Percentiles rank a stretch among this genome's conserved stretches.
Evolutionary conservation across 2,113 vertebrate species (phyloP).

Genomic region (Toxotes chatareus): DNA sequence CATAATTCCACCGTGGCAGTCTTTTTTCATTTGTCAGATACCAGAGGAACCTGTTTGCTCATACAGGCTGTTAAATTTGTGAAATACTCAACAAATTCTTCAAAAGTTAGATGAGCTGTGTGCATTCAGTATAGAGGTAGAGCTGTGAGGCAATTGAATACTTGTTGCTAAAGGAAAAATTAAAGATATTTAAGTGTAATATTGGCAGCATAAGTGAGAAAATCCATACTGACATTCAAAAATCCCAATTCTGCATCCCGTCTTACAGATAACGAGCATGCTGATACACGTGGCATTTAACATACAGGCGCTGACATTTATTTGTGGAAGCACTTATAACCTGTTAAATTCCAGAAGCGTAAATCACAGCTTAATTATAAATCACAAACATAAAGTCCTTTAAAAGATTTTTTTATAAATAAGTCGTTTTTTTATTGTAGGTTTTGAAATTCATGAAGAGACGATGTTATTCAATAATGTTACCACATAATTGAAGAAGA

Average conservation of each 20-base stretch:
- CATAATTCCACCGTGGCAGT: background rate
- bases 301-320: background rate
- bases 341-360: background rate
- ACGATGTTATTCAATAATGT: background rate
- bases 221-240: background rate
- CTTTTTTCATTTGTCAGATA: background rate
- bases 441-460: background rate
- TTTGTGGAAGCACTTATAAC: too few relatives aligned
- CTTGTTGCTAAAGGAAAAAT: too few relatives aligned
- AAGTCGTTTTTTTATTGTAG: background rate
- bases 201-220: background rate
- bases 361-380: background rate
- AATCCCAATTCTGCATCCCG: background rate
- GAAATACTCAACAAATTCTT: too few relatives aligned
- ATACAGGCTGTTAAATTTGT: too few relatives aligned
- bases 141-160: background rate
- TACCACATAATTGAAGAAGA: background rate
- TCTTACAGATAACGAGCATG: background rate
- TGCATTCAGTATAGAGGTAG: background rate
- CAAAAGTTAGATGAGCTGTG: background rate
- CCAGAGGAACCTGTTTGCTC: background rate
- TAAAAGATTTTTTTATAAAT: background rate
- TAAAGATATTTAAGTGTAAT: background rate
- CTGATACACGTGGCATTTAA: background rate
- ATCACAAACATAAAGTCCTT: background rate